A percentile compares a stretch with the other conserved stretches of the same genome.
These are phyloP conservation scores for Scolopax rusticola DNA, from an alignment of 2,797 vertebrate species.

Conservation along the genomic window DNA sequence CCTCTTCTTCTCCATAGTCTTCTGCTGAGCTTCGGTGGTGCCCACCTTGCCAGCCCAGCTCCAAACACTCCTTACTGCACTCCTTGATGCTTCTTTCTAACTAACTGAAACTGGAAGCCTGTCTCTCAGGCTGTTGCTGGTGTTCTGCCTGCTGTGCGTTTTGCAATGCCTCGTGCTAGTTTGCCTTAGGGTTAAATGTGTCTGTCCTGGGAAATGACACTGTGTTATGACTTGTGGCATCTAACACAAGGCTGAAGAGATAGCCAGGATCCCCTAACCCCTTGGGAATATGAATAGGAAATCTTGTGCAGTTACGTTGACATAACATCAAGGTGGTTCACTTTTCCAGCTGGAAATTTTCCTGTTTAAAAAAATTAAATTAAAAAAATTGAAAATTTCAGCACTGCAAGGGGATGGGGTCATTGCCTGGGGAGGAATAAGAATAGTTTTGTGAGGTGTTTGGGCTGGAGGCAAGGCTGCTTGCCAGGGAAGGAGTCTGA, in stretches of 20 bases:
- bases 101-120: not conserved
- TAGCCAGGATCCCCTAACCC: not conserved
- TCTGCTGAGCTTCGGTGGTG: not conserved
- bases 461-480: not conserved
- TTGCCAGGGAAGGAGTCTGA: not conserved
- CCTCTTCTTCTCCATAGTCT: not conserved
- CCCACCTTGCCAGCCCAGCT: not conserved
- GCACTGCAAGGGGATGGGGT: not conserved
- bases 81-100: not conserved
- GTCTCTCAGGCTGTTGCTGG: not conserved
- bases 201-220: not conserved
- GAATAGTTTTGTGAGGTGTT: not conserved
- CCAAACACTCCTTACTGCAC: not conserved
- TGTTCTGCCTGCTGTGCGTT: fast-evolving
- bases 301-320: not conserved
- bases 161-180: not conserved
- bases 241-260: not conserved
- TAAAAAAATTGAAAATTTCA: not conserved
- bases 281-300: not conserved
- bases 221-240: not conserved
- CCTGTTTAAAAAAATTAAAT: not conserved
- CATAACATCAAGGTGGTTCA: not conserved
- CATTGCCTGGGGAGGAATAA: not conserved
- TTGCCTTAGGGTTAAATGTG: not conserved
- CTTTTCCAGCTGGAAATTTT: not conserved